A percentile compares a stretch with the other conserved stretches of the same genome.
Evolutionary conservation across 2,888 invertebrate genomes (phyloP).

Genomic region (Microctonus brassicae): DNA sequence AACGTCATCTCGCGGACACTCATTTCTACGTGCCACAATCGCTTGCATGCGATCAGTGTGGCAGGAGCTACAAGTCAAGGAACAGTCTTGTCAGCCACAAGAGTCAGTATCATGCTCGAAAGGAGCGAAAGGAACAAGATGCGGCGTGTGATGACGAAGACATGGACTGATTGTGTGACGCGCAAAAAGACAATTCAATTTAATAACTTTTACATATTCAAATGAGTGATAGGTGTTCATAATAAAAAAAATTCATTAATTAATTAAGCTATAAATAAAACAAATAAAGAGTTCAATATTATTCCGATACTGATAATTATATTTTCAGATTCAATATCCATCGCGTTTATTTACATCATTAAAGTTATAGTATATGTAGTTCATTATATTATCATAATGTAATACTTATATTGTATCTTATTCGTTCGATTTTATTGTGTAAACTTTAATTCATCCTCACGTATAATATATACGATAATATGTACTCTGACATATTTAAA

Average conservation of each 20-base stretch:
- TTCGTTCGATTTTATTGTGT: not conserved
- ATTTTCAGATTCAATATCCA: not conserved
- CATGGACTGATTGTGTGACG: slow-evolving; percentile 48
- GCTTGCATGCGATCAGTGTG: slow-evolving; percentile 70
- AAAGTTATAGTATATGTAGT: not conserved
- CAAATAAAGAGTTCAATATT: not conserved
- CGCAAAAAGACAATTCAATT: not conserved
- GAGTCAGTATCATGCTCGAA: slow-evolving; percentile 70
- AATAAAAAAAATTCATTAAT: no score
- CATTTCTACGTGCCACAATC: slow-evolving; percentile 71
- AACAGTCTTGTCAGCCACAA: slow-evolving; percentile 71
- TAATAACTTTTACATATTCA: no score
- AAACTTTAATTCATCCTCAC: not conserved
- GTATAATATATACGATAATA: not conserved
- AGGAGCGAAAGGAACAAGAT: slow-evolving; percentile 60
- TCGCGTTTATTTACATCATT: not conserved
- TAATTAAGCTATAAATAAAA: no score
- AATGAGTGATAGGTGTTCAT: slow-evolving; percentile 7
- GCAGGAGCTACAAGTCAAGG: slow-evolving; percentile 70
- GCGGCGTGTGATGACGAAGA: slow-evolving; percentile 51
- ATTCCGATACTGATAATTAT: not conserved
- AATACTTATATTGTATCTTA: not conserved
- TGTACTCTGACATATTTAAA: not conserved
- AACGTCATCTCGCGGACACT: slow-evolving; percentile 71
- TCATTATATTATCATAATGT: not conserved